Evolutionary conservation across 2,113 vertebrate genomes (phyloP).

Genomic region (Oophaga pumilio): DNA sequence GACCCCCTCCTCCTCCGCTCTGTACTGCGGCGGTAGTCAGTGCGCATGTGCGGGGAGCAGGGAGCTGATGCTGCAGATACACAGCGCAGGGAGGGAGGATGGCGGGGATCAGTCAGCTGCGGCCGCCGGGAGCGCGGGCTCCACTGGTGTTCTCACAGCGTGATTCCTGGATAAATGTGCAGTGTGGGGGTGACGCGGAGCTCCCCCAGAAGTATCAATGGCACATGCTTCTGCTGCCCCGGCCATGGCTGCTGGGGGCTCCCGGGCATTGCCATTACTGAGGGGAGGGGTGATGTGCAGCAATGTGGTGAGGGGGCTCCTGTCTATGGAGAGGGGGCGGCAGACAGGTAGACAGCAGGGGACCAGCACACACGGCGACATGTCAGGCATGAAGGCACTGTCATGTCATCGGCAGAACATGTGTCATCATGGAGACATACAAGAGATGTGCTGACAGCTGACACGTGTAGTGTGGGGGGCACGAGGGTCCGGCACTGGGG

Average conservation of each 20-base stretch:
- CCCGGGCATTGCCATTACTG: neutral
- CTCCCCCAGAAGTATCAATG: constrained; percentile 41
- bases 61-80: constrained; percentile 81
- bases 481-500: neutral
- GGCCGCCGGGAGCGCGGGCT: constrained; percentile 42
- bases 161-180: constrained; percentile 51
- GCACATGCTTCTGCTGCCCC: constrained; percentile 34
- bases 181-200: constrained; percentile 38
- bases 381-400: neutral
- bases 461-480: neutral
- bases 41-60: constrained; percentile 74
- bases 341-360: neutral
- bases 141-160: constrained; percentile 48
- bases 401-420: constrained; percentile 9
- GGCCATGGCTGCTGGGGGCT: neutral
- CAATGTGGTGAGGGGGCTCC: neutral
- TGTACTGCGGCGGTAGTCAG: constrained; percentile 75
- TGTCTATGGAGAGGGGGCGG: constrained; percentile 9
- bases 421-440: constrained; percentile 11
- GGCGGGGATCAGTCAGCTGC: constrained; percentile 39
- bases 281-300: neutral
- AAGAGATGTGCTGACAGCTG: constrained; percentile 23
- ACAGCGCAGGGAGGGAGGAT: constrained; percentile 41
- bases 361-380: neutral
- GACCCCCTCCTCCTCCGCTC: constrained; percentile 62